These are phyloP conservation scores for Hydropotes inermis DNA, from an alignment of 2,113 vertebrate genomes.

Conservation along the genomic window DNA sequence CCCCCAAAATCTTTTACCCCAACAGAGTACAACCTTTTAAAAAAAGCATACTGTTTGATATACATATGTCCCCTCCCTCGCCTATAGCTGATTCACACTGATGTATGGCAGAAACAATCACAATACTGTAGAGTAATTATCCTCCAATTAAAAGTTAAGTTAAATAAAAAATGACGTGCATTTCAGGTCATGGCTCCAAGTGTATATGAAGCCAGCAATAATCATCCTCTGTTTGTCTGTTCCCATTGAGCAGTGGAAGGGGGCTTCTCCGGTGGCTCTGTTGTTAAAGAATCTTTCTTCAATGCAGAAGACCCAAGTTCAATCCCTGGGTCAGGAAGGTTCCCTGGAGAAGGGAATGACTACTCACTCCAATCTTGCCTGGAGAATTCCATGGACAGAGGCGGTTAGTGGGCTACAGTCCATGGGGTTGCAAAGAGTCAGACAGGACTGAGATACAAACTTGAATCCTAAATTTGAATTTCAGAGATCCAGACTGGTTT, in stretches of 20 bases:
- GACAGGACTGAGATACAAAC: background rate
- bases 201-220: background rate
- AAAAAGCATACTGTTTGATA: background rate
- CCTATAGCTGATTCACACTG: background rate
- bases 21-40: background rate
- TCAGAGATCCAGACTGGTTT: background rate
- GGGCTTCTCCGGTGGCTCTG: background rate
- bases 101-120: background rate
- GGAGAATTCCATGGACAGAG: background rate
- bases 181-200: background rate
- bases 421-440: background rate
- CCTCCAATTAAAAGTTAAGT: background rate
- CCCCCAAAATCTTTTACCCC: too few relatives aligned
- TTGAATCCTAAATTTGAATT: background rate
- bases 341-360: background rate
- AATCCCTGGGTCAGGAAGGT: background rate
- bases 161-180: background rate
- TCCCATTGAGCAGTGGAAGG: background rate
- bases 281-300: background rate
- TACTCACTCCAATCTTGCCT: background rate
- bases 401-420: background rate
- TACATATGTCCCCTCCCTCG: background rate
- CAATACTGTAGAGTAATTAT: background rate
- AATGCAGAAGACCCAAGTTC: background rate
- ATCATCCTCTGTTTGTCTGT: too few relatives aligned